These are phyloP conservation scores for Diachasmimorpha longicaudata DNA, from an alignment of 1,140 invertebrate species.

Conservation along the genomic window DNA sequence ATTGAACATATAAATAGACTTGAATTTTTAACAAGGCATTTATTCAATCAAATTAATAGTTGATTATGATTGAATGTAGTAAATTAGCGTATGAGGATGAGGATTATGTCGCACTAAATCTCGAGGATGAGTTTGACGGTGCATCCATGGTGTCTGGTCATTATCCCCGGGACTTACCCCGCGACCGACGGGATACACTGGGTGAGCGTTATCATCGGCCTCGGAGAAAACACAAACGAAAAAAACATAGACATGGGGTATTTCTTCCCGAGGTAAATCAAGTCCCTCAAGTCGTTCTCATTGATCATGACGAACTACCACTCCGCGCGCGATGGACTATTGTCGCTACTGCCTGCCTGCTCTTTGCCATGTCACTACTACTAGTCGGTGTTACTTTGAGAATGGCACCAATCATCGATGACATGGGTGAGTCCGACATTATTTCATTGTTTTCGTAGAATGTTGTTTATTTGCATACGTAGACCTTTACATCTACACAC, in stretches of 20 bases:
- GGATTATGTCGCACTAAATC: constrained; percentile 63
- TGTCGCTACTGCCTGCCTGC: constrained; percentile 82
- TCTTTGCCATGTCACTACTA: constrained; percentile 84
- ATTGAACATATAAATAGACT: too few species aligned
- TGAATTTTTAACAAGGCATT: too few species aligned
- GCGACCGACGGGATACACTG: constrained; percentile 38
- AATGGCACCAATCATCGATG: constrained; percentile 90
- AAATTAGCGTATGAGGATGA: constrained; percentile 60
- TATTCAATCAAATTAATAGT: background rate
- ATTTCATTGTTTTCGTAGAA: background rate
- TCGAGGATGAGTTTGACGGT: constrained; percentile 57
- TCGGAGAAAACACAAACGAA: constrained; percentile 53
- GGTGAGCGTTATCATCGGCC: constrained; percentile 51
- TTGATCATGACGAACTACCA: constrained; percentile 77
- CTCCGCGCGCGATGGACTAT: constrained; percentile 86
- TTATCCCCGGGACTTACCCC: background rate
- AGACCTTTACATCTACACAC: too few species aligned
- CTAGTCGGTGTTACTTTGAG: constrained; percentile 86
- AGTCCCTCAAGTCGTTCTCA: constrained; percentile 45
- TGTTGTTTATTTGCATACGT: too few species aligned
- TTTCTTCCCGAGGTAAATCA: constrained; percentile 18
- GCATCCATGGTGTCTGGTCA: constrained; percentile 51
- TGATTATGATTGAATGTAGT: constrained; percentile 37
- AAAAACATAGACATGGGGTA: constrained; percentile 39
- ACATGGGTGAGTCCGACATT: constrained; percentile 80